Percentiles rank a stretch among this genome's conserved stretches.
Evolutionary conservation across 2,113 vertebrate species (phyloP).

Genomic region (Gallinago undulata): DNA sequence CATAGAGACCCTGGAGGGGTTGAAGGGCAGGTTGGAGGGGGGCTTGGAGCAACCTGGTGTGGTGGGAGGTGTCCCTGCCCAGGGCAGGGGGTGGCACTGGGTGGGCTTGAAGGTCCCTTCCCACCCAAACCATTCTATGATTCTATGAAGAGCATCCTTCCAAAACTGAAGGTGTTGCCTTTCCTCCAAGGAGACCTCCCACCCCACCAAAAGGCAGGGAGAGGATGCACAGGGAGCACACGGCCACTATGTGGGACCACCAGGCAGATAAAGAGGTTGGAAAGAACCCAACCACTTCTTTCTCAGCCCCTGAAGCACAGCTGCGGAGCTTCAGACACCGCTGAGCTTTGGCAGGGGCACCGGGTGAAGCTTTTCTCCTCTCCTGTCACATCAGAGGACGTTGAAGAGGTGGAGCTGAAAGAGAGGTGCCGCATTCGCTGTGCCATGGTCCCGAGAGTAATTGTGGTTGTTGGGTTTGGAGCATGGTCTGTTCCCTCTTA

Average conservation of each 20-base stretch:
- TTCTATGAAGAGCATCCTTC: not conserved
- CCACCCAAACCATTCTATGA: not conserved
- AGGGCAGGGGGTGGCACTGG: not conserved
- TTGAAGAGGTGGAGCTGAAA: not conserved
- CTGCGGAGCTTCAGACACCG: not conserved
- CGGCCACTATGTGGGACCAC: not conserved
- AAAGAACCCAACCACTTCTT: not conserved
- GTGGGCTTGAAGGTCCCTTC: not conserved
- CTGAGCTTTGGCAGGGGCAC: not conserved
- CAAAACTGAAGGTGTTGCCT: not conserved
- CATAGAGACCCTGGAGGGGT: not conserved
- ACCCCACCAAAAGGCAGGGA: not conserved
- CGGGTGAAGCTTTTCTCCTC: not conserved
- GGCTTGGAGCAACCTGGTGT: not conserved
- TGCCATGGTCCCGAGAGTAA: not conserved
- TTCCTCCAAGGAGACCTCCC: not conserved
- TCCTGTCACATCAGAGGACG: rapidly evolving
- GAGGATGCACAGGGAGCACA: rapidly evolving
- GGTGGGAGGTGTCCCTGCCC: not conserved
- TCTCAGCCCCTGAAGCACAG: not conserved
- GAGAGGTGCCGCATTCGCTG: not conserved
- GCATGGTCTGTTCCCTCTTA: not conserved
- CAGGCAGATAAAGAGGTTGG: not conserved
- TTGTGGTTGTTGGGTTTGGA: not conserved
- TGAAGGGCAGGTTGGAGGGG: not conserved